phyloP scores from a whole-genome alignment of 2,113 vertebrate species.

The Ptilorrhoa leucosticta region DNA sequence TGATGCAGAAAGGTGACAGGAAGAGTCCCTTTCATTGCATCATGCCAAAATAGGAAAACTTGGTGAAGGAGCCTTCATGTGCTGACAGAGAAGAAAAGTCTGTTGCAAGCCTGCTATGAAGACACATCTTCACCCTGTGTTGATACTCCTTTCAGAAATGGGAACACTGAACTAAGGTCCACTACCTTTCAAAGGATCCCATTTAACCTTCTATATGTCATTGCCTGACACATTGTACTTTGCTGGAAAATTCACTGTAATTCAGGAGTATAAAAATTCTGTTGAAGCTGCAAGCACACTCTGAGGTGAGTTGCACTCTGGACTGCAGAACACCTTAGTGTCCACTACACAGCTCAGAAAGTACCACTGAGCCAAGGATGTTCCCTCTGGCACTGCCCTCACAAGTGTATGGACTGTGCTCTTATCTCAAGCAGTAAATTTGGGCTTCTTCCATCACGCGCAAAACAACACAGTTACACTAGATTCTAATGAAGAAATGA shows the following conservation, averaged over 20 bases:
- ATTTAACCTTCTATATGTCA: background rate
- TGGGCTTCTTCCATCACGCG: background rate
- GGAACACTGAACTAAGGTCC: background rate
- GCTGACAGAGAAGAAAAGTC: background rate
- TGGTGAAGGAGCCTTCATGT: background rate
- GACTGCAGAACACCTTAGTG: background rate
- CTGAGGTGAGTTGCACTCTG: background rate
- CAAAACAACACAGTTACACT: background rate
- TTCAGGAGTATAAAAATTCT: background rate
- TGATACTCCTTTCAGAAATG: background rate
- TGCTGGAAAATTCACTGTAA: background rate
- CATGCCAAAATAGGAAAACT: background rate
- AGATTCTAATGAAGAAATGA: background rate
- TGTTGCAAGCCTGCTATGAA: background rate
- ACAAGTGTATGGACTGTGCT: background rate
- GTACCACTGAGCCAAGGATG: background rate
- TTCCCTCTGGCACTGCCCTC: background rate
- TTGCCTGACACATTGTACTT: background rate
- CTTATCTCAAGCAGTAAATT: background rate
- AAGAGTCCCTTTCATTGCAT: background rate
- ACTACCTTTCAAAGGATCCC: background rate
- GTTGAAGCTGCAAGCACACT: background rate
- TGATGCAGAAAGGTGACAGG: background rate
- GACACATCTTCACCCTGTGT: fast-evolving
- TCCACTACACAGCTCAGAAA: background rate